Evolutionary conservation across 2,888 invertebrate genomes (phyloP).

Genomic region (Cantharis nigra): DNA sequence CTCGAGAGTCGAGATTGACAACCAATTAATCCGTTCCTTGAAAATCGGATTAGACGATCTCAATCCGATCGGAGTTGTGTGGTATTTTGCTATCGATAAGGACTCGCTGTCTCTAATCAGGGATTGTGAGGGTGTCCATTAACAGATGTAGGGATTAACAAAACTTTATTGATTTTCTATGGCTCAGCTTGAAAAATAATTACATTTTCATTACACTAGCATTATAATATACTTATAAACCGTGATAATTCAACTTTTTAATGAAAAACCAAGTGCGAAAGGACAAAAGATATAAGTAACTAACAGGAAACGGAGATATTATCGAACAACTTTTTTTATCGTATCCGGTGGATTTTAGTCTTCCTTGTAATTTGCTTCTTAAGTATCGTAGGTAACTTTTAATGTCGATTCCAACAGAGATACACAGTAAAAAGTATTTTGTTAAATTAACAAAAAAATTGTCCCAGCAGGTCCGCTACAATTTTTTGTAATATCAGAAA

Average conservation of each 20-base stretch:
- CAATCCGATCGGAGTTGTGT: constrained; percentile 10
- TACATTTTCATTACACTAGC: constrained; percentile 5
- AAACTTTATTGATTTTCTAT: constrained; percentile 40
- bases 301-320: constrained; percentile 31
- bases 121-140: constrained; percentile 33
- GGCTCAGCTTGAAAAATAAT: constrained; percentile 7
- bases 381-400: constrained; percentile 34
- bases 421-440: too few relatives aligned
- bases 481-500: too few relatives aligned
- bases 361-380: constrained; percentile 34
- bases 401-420: constrained; percentile 18
- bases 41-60: constrained; percentile 42
- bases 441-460: too few relatives aligned
- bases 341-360: constrained; percentile 30
- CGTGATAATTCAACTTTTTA: background rate
- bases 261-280: constrained; percentile 11
- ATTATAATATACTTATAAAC: constrained; percentile 8
- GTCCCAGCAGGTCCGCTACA: too few relatives aligned
- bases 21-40: constrained; percentile 45
- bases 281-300: constrained; percentile 20
- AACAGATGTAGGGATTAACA: constrained; percentile 42
- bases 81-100: constrained; percentile 23
- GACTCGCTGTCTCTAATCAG: constrained; percentile 13
- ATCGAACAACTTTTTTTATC: constrained; percentile 28
- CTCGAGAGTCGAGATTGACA: constrained; percentile 46